Evolutionary conservation across 2,797 vertebrate species (phyloP).

Genomic region (Oreortyx pictus): DNA sequence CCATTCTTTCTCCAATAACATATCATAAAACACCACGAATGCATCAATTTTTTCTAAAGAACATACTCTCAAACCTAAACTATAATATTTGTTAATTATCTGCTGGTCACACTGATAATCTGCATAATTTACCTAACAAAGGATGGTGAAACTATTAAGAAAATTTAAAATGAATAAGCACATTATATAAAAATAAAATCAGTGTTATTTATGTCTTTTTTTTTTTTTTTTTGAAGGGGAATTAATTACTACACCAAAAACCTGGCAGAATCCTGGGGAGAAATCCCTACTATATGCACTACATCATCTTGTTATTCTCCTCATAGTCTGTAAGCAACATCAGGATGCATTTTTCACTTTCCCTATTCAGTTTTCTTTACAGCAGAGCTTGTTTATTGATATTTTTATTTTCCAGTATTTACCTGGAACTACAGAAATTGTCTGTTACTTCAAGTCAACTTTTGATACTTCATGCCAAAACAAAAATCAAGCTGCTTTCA

Average conservation of each 20-base stretch:
- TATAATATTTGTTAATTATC: neutral
- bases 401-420: neutral
- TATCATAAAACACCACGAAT: neutral
- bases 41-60: neutral
- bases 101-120: neutral
- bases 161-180: neutral
- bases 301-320: neutral
- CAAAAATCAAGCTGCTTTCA: neutral
- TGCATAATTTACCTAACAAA: neutral
- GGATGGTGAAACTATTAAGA: neutral
- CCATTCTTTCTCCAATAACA: neutral
- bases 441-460: neutral
- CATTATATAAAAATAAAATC: neutral
- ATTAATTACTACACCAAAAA: neutral
- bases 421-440: neutral
- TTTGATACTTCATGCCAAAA: neutral
- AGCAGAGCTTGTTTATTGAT: neutral
- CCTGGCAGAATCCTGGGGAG: neutral
- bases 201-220: neutral
- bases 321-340: neutral
- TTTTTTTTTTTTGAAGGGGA: neutral
- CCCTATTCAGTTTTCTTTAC: neutral
- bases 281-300: neutral
- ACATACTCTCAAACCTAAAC: no score
- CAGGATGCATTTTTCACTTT: neutral